Evolutionary conservation across 2,113 vertebrate genomes (phyloP), one percentile per base, ranked within the genome.

Genomic region (Xiphias gladius): DNA sequence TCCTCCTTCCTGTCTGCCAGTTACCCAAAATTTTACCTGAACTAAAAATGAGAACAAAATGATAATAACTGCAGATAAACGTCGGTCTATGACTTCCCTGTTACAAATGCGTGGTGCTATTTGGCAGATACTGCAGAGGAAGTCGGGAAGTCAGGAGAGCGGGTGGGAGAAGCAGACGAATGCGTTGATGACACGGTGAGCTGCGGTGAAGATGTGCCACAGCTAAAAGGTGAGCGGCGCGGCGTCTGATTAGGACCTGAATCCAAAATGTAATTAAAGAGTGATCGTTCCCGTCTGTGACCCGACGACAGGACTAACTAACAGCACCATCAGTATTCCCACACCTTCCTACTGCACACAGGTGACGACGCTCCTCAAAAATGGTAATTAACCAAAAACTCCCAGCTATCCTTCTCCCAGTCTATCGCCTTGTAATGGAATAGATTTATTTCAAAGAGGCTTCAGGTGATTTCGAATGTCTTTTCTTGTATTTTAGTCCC

Each of bases 211-310:
- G 64, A 62, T 52, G 24, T 48, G 55, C 68, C 7, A 10, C 70
- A 66, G 73, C 43, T 54, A 3, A 81, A 72, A 82, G 88, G 86
- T 83, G 88, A 89, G 68, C 73, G 4, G 72, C 74, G 24, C 80
- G 4, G 67, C 69, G 57, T 70, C 86, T 88, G 87, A 91, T 89
- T 82, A 80, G 79, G 73, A 88, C 87, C 61, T 86, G 89, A 92
- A 93, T 91, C 68, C 84, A 70, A 91, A 93, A 90, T 92, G 90
- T 91, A 90, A 92, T 92, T 91, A 93, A 80, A 86, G 76, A 80
- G 58, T 10, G 54, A 91, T 70, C 35, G 9, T 54, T 59, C 59
- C 43, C 9, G 41, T 82, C 82, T 78, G 84, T 73, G 87, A 89
- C 82, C 88, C 35, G 68, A 66, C 16, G 64, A 69, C 76, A 43